Evolutionary conservation across 2,113 vertebrate genomes (phyloP), one percentile per base, ranked within the genome.

Genomic region (Campylomormyrus numenius): DNA sequence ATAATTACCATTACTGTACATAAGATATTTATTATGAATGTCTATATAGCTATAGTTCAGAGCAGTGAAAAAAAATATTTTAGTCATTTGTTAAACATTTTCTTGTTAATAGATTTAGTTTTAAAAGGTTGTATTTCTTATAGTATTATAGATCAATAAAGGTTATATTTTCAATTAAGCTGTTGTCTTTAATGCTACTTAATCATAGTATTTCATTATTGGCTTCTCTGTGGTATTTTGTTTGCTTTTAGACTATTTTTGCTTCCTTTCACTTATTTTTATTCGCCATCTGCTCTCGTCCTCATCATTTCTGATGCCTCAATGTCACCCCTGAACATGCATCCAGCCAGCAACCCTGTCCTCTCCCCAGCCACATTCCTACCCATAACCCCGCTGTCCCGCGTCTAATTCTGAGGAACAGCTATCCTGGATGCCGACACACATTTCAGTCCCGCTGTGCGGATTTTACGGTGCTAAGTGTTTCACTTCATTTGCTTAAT

Each of bases 81-180:
- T 95, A 95, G 94, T 93, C 91, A 91, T 84, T 89, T 31, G 50
- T 85, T 46, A 89, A 56, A 27, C 42, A 8, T 48, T 62, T 85
- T 89, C 35, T 56, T 89, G 39, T 85, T 89, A 45, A 93, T 49
- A 93, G 88, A 92, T 94, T 94, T 95, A 95, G 89, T 85, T 48
- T 45, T 85, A 48, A 85, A 48, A 85, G 31, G 90, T 90, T 93
- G 95, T 91, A 91, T 94, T 95, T 95, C 93, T 92, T 93, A 93
- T 94, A 95, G 92, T 94, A 93, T 90, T 89, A 95, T 95, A 95
- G 94, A 93, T 95, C 91, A 96, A 96, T 96, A 96, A 96, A 96
- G 93, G 95, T 92, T 96, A 95, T 96, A 96, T 96, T 96, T 96
- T 96, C 95, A 95, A 94, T 93, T 93, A 95, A 92, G 90, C 50